Evolutionary conservation across 1,140 invertebrate genomes (phyloP).

Genomic region (Apis cerana): DNA sequence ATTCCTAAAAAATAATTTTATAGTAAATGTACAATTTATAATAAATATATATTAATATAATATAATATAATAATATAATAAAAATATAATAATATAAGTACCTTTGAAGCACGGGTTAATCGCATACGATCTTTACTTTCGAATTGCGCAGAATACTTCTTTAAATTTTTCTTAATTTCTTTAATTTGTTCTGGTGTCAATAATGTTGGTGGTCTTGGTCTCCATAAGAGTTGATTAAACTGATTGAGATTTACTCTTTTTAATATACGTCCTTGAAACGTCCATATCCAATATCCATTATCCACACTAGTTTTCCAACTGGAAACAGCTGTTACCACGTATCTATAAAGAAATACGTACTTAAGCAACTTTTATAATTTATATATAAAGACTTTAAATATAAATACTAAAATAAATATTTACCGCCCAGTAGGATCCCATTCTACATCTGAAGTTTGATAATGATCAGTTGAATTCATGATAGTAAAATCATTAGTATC

Average conservation of each 20-base stretch:
- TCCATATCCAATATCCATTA: slow-evolving; percentile 98
- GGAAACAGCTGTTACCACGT: slow-evolving; percentile 97
- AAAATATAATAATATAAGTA: slow-evolving; percentile 61
- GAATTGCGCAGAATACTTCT: slow-evolving; percentile 98
- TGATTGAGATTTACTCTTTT: slow-evolving; percentile 93
- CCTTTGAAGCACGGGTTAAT: slow-evolving; percentile 95
- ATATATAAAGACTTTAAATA: background rate
- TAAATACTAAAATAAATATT: background rate
- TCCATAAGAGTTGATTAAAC: slow-evolving; percentile 97
- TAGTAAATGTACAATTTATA: background rate
- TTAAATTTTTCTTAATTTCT: slow-evolving; percentile 98
- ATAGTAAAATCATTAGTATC: slow-evolving; percentile 97
- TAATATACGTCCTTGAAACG: slow-evolving; percentile 95
- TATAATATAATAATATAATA: background rate
- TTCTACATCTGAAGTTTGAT: slow-evolving; percentile 96
- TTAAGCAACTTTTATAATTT: background rate
- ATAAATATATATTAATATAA: background rate
- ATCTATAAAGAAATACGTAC: slow-evolving; percentile 77
- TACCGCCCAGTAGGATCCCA: slow-evolving; percentile 99
- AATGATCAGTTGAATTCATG: slow-evolving; percentile 96
- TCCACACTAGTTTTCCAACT: slow-evolving; percentile 98
- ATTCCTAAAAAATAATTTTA: slow-evolving; percentile 84
- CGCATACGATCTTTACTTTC: slow-evolving; percentile 97
- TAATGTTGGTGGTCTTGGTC: slow-evolving; percentile 94
- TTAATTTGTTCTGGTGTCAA: slow-evolving; percentile 91